Conservation (phyloP, 2,113 vertebrate species). For the Apteryx owenii region DNA sequence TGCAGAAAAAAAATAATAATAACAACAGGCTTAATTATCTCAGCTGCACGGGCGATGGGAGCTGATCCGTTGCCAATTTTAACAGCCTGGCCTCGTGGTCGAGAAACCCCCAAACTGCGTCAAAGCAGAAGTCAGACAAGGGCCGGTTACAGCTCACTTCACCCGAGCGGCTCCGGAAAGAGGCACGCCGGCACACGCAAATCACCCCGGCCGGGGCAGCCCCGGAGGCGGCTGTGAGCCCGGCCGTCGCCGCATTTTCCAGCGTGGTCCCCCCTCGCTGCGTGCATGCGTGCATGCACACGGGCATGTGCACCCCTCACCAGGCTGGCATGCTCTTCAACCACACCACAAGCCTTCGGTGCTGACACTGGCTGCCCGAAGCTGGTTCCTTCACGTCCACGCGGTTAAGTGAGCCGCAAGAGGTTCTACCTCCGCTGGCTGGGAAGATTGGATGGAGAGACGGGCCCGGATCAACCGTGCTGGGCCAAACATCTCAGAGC, state of each 20-base stretch:
- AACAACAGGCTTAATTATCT: constrained; percentile 51
- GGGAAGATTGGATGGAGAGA: neutral
- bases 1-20: neutral
- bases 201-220: accelerated
- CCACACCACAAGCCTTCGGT: no score
- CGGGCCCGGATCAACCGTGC: neutral
- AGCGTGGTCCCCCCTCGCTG: neutral
- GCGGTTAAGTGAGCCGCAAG: neutral
- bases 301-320: neutral
- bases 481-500: accelerated
- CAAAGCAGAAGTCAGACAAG: constrained; percentile 43
- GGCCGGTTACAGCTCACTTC: neutral
- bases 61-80: constrained; percentile 56
- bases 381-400: neutral
- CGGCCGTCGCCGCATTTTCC: accelerated
- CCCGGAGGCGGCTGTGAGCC: accelerated
- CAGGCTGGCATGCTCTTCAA: neutral
- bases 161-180: neutral
- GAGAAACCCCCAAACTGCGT: constrained; percentile 30
- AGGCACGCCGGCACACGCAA: neutral
- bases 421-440: neutral
- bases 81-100: constrained; percentile 20
- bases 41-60: constrained; percentile 13
- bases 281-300: no score
- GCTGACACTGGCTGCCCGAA: neutral